phyloP scores from a whole-genome alignment of 2,113 vertebrate species.

The Phalacrocorax brasilianus region DNA sequence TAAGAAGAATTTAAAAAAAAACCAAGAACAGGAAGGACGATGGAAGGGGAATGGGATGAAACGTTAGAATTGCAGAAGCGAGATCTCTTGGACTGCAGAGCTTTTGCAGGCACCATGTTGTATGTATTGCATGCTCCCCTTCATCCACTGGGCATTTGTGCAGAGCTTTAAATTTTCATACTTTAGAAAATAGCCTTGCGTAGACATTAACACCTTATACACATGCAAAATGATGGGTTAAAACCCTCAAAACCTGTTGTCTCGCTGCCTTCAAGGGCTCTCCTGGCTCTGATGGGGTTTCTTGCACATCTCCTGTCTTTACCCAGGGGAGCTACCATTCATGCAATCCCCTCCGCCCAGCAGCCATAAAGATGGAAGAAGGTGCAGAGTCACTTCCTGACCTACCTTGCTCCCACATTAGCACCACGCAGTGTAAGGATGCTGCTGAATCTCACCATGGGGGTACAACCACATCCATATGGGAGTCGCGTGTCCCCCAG shows the following conservation, averaged over 20 bases:
- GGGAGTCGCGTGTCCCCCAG: accelerated
- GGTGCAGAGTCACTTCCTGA: not conserved
- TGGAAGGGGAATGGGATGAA: slow-evolving; percentile 39
- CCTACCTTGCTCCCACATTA: not conserved
- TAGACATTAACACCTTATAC: not conserved
- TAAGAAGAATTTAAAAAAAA: not conserved
- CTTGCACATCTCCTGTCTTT: not conserved
- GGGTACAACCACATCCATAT: not conserved
- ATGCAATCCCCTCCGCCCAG: not conserved
- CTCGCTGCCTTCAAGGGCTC: not conserved
- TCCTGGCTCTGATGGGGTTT: not conserved
- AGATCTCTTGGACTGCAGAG: not conserved
- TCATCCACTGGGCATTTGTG: not conserved
- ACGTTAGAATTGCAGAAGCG: not conserved
- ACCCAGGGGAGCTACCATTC: not conserved
- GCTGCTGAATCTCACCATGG: not conserved
- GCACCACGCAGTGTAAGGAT: not conserved
- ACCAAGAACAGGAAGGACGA: not conserved
- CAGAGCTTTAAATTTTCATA: not conserved
- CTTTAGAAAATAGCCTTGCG: not conserved
- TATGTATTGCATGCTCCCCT: not conserved
- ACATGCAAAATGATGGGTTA: not conserved
- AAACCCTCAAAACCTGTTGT: not conserved
- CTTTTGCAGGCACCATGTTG: not conserved
- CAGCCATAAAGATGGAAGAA: not conserved